These are phyloP conservation scores for fruit fly (Drosophila melanogaster) DNA, from an alignment of 1,140 invertebrate genomes.

Conservation along the genomic window DNA sequence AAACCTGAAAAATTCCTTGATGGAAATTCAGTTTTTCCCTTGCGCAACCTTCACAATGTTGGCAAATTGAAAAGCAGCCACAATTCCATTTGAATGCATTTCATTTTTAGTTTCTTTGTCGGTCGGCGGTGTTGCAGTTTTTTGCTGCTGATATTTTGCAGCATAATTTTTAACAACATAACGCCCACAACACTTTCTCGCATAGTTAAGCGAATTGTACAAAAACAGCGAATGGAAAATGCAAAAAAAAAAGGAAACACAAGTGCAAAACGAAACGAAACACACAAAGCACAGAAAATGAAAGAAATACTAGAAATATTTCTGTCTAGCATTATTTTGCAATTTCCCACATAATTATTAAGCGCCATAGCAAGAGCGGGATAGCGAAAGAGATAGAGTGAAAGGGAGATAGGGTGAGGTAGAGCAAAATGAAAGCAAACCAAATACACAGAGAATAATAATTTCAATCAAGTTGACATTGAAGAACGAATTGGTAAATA, in stretches of 20 bases:
- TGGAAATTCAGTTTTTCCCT: conserved; percentile 12
- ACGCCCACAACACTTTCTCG: conserved; percentile 81
- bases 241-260: conserved; percentile 23
- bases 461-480: neutral
- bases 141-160: conserved; percentile 25
- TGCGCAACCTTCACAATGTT: conserved; percentile 38
- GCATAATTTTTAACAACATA: conserved; percentile 52
- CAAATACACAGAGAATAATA: neutral
- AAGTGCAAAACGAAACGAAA: conserved; percentile 32
- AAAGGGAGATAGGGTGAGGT: conserved; percentile 15
- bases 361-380: conserved; percentile 42
- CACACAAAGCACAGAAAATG: conserved; percentile 15
- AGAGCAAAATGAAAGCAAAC: conserved; percentile 53
- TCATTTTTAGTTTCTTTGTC: conserved; percentile 32
- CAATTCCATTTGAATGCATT: conserved; percentile 47
- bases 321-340: conserved; percentile 77
- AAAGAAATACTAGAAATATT: conserved; percentile 45
- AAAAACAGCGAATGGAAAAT: conserved; percentile 39
- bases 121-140: conserved; percentile 16
- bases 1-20: conserved; percentile 30
- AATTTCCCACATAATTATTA: conserved; percentile 81
- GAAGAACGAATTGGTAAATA: too few species aligned
- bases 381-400: conserved; percentile 1
- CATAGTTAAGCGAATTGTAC: conserved; percentile 63
- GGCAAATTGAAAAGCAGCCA: conserved; percentile 44